Percentiles rank a stretch among this genome's conserved stretches.
Evolutionary conservation across 2,888 invertebrate species (phyloP).

Genomic region (Plagiodera versicolora): DNA sequence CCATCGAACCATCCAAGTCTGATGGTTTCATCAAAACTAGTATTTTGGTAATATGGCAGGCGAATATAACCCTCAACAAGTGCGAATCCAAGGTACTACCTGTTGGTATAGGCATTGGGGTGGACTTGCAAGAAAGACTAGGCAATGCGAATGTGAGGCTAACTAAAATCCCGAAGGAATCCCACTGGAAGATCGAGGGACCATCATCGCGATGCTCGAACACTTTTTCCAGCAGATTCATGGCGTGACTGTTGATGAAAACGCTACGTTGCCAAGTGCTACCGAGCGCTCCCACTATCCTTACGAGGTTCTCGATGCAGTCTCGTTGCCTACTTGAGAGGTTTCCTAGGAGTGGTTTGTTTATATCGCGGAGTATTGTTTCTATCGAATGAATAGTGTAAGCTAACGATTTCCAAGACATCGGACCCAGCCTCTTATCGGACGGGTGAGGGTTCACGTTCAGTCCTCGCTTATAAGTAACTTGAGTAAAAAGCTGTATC

Average conservation of each 20-base stretch:
- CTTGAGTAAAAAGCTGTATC: constrained; percentile 65
- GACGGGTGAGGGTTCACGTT: constrained; percentile 56
- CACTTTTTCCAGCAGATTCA: constrained; percentile 58
- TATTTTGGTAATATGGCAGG: constrained; percentile 80
- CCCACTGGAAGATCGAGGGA: constrained; percentile 76
- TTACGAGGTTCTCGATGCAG: constrained; percentile 71
- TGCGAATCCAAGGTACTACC: constrained; percentile 77
- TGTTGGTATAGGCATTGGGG: constrained; percentile 60
- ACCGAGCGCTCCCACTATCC: constrained; percentile 58
- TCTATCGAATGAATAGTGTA: constrained; percentile 80
- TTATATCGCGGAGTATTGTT: constrained; percentile 68
- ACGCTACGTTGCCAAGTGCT: constrained; percentile 49
- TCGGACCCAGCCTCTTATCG: constrained; percentile 58
- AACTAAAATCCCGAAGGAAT: constrained; percentile 81
- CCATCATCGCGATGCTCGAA: constrained; percentile 61
- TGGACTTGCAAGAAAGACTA: constrained; percentile 63
- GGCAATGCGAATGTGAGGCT: constrained; percentile 78
- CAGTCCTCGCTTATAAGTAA: constrained; percentile 60
- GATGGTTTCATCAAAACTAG: constrained; percentile 63
- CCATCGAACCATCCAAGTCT: constrained; percentile 59
- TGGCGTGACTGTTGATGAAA: constrained; percentile 57
- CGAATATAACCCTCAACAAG: constrained; percentile 75
- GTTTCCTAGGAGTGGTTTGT: constrained; percentile 73
- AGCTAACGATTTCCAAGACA: constrained; percentile 74
- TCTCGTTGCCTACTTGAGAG: constrained; percentile 77